Base-by-base conservation (phyloP, 2,888 invertebrate genomes). In the Geophilus truncorum region DNA sequence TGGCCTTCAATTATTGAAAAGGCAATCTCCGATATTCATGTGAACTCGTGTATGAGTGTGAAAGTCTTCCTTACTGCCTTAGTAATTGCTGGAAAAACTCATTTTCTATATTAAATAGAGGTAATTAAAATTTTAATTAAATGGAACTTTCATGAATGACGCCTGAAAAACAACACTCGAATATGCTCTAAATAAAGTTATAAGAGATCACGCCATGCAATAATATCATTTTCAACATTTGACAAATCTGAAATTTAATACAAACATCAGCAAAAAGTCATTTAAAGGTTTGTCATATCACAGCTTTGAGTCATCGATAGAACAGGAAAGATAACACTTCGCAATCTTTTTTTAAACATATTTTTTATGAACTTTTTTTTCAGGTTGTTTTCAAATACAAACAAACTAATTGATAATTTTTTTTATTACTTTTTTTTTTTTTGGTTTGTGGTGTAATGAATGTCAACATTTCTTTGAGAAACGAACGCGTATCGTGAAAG, bases 1-100 rank as follows among this genome's bases (percentile, higher is more conserved):
- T 70, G 70, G 28, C 70, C 70, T 70, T 70, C 70, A 70, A 70
- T 70, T 70, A 70, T 70, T 70, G 70, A 70, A 70, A 28, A 70
- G 70, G 28, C 70, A 70, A 70, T 28, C 70, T 28, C 25, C 10
- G 28, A 70, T 28, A 28, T 28, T 23, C 45, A 18, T 12, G 45
- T 45, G 45, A 32, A 32, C 32, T 32, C 32, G 9, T 4, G n/a
- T 12, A 40, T 21, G 57, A 62, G 23, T 62, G 57, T 62, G 28
- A 70, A n/a, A 70, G 70, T 28, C 15, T 70, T 70, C 18, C 51
- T 18, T n/a, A 18, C 18, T 18, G 18, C n/a, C 2, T 51, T 21
- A 18, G 5, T 51, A 18, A 18, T 51, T 51, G 21, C n/a, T n/a
- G n/a, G n/a, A n/a, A n/a, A n/a, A n/a, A n/a, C n/a, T n/a, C n/a